Percentiles rank a stretch among this genome's conserved stretches.
Evolutionary conservation across 1,140 invertebrate species (phyloP).

Genomic region (Pseudobourletiella spinata): DNA sequence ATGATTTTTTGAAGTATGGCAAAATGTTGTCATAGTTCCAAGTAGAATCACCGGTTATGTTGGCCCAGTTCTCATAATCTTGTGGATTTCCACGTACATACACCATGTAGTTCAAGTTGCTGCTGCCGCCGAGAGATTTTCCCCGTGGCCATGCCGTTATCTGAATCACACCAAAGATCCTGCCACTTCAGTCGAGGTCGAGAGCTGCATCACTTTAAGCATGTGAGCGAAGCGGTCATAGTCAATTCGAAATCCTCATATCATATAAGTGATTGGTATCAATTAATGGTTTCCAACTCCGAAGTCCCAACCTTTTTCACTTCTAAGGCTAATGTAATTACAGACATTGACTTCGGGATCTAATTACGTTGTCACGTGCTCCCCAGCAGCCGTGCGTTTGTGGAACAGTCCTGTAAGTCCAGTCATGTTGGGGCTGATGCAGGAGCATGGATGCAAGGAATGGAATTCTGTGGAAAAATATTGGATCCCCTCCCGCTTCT

Average conservation of each 20-base stretch:
- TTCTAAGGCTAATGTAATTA: too few relatives aligned
- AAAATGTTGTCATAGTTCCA: slow-evolving; percentile 20
- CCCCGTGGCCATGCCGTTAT: slow-evolving; percentile 59
- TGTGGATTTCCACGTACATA: slow-evolving; percentile 48
- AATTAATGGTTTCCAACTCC: too few relatives aligned
- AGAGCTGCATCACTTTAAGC: neutral
- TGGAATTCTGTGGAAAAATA: neutral
- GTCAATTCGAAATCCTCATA: too few relatives aligned
- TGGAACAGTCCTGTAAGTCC: slow-evolving; percentile 12
- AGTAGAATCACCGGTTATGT: slow-evolving; percentile 1
- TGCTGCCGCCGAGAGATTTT: slow-evolving; percentile 79
- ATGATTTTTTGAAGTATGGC: slow-evolving; percentile 12
- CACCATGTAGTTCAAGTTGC: slow-evolving; percentile 79
- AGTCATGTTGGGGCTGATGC: slow-evolving; percentile 13
- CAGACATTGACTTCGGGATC: too few relatives aligned
- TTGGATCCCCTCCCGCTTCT: slow-evolving; percentile 39
- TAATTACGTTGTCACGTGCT: slow-evolving; percentile 39
- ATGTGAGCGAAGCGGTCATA: neutral
- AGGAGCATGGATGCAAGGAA: neutral
- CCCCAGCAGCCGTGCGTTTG: slow-evolving; percentile 51
- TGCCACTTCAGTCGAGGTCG: neutral
- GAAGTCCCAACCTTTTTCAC: too few relatives aligned
- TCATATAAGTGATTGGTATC: neutral
- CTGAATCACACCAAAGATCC: neutral
- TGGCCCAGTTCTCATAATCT: slow-evolving; percentile 9